Conservation (phyloP, 2,113 vertebrate genomes). For the Oxyura jamaicensis region DNA sequence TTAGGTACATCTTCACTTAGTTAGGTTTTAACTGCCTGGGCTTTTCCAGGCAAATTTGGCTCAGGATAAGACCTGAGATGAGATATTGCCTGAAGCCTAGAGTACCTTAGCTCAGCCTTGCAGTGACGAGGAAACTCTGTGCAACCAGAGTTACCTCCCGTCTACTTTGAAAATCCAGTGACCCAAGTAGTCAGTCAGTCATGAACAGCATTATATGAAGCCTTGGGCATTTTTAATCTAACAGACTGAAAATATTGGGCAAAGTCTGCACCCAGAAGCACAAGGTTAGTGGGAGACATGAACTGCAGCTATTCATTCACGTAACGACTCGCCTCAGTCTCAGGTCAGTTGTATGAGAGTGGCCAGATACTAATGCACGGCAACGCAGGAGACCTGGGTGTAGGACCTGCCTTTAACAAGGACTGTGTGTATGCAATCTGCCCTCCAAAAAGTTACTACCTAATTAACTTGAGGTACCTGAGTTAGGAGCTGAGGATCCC, state of each 20-base stretch:
- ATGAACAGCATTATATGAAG: background rate
- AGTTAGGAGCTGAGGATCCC: background rate
- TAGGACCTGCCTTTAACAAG: background rate
- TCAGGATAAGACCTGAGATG: background rate
- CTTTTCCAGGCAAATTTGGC: background rate
- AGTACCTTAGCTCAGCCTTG: background rate
- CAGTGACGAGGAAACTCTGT: background rate
- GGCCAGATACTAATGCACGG: background rate
- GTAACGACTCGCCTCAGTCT: background rate
- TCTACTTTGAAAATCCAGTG: background rate
- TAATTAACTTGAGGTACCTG: background rate
- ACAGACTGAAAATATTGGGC: background rate
- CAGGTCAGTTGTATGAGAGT: background rate
- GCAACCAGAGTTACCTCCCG: background rate
- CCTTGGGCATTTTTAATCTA: background rate
- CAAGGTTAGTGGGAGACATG: background rate
- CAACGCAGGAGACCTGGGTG: background rate
- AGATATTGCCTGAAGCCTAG: background rate
- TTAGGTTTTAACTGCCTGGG: background rate
- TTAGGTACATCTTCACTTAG: background rate
- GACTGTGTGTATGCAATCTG: background rate
- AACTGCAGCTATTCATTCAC: background rate
- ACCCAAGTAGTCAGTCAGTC: background rate
- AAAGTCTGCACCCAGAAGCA: background rate
- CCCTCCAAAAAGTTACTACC: background rate